Conservation (phyloP, 2,888 invertebrate species). For the Drosophila infuscata region DNA sequence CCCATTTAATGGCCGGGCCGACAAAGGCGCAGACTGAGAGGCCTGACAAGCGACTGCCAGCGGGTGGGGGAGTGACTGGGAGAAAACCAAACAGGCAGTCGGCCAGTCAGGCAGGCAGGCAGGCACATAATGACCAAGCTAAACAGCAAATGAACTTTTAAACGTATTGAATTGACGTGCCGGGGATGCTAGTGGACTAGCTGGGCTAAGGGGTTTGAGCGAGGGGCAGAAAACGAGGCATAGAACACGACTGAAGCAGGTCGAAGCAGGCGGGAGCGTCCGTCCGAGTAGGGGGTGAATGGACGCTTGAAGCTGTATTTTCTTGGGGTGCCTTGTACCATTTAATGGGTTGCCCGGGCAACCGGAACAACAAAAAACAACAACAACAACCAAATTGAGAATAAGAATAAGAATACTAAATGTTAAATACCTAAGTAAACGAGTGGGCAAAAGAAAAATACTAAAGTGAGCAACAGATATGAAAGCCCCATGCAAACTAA, state of each 20-base stretch:
- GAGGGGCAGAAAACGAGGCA: background rate
- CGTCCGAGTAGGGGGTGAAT: background rate
- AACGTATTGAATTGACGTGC: conserved; percentile 79
- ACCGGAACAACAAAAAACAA: conserved; percentile 44
- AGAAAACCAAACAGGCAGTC: conserved; percentile 7
- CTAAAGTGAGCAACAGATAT: background rate
- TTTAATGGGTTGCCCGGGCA: conserved; percentile 57
- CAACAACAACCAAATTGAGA: conserved; percentile 10
- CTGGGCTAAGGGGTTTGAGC: background rate
- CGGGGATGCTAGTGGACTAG: background rate
- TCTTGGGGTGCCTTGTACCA: conserved; percentile 21
- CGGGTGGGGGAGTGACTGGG: background rate
- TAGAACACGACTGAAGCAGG: background rate
- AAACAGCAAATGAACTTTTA: conserved; percentile 81
- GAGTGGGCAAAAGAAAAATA: background rate
- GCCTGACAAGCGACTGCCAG: conserved; percentile 29
- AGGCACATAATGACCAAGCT: conserved; percentile 78
- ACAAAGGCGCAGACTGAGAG: conserved; percentile 47
- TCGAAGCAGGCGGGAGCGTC: background rate
- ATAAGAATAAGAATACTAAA: conserved; percentile 24
- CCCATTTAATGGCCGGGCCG: conserved; percentile 73
- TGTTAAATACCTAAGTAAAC: conserved; percentile 43
- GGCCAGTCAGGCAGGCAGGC: conserved; percentile 25
- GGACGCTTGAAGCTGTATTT: conserved; percentile 6
- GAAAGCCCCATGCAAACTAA: conserved; percentile 29